phyloP scores from a whole-genome alignment of 1,140 invertebrate genomes.

The Maconellicoccus hirsutus region DNA sequence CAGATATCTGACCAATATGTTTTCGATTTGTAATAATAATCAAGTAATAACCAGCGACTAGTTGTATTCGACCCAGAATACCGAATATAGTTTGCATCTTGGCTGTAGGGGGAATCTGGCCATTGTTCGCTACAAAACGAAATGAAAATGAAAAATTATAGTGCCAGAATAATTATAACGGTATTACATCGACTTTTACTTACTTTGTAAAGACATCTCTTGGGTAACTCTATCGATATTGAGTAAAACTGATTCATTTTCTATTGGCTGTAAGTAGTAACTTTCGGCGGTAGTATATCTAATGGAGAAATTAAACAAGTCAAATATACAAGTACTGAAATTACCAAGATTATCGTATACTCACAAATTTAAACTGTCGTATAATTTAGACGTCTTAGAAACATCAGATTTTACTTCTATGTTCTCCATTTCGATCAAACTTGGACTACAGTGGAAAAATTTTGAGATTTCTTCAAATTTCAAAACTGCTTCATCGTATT shows the following conservation, averaged over 20 bases:
- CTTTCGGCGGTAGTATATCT: background rate
- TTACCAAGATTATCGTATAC: background rate
- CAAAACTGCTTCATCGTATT: too few relatives aligned
- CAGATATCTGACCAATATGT: conserved; percentile 73
- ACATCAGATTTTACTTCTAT: background rate
- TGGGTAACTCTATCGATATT: background rate
- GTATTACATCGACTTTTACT: too few relatives aligned
- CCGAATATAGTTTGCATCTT: conserved; percentile 54
- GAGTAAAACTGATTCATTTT: conserved; percentile 7
- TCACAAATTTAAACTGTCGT: conserved; percentile 15
- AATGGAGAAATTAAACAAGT: background rate
- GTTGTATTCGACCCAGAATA: conserved; percentile 70
- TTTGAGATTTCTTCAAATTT: too few relatives aligned
- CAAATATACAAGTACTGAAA: background rate
- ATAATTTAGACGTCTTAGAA: background rate
- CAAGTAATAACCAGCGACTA: conserved; percentile 78
- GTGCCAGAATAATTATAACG: too few relatives aligned
- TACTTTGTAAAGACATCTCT: conserved; percentile 18
- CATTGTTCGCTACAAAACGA: conserved; percentile 23
- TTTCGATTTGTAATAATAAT: conserved; percentile 78
- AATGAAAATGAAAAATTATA: background rate
- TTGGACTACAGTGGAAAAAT: background rate
- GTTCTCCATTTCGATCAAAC: background rate
- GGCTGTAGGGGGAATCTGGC: conserved; percentile 22
- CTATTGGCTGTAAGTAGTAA: background rate